Percentiles rank a stretch among this genome's conserved stretches.
These are phyloP conservation scores for Bos taurus DNA, from an alignment of 2,113 vertebrate genomes.

Conservation along the genomic window ARS-UCD2.0 NC_037330.1:9646501-9647000, in stretches of 20 bases:
- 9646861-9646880: not conserved
- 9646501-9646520: not conserved
- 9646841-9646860: not conserved
- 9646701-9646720: not conserved
- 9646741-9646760: not conserved
- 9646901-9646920: not conserved
- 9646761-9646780: not conserved
- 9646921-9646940: not conserved
- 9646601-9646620: constrained; percentile 18
- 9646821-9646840: not conserved
- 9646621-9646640: not conserved
- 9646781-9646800: not conserved
- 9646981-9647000: not conserved
- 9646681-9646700: constrained; percentile 45
- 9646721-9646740: not conserved
- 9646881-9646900: not conserved
- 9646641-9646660: not conserved
- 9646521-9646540: not conserved
- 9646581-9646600: constrained; percentile 23
- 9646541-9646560: constrained; percentile 7
- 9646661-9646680: constrained; percentile 4
- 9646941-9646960: not conserved
- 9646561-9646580: constrained; percentile 9
- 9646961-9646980: constrained; percentile 19
- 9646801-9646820: not conserved